These are phyloP conservation scores for Alviniconcha marisindica DNA, from an alignment of 1,140 invertebrate species.

Conservation along the genomic window DNA sequence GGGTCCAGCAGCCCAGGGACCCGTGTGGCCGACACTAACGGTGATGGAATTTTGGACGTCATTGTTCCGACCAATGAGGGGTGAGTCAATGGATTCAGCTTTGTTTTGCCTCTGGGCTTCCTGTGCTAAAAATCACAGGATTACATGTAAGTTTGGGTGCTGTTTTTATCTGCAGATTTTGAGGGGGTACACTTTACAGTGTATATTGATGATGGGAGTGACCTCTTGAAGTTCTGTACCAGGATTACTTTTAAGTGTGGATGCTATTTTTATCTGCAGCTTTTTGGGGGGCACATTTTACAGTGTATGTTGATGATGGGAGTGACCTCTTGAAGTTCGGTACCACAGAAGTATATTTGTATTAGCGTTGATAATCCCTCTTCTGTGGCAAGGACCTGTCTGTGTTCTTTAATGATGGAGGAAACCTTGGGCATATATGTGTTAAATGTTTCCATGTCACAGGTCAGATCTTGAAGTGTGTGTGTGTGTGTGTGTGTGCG, in stretches of 20 bases:
- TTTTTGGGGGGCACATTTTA: too few relatives aligned
- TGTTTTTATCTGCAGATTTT: neutral
- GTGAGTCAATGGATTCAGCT: conserved; percentile 48
- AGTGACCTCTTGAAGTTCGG: too few relatives aligned
- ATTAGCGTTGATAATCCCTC: too few relatives aligned
- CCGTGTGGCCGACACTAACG: conserved; percentile 63
- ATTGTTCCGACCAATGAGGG: conserved; percentile 67
- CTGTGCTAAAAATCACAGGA: neutral
- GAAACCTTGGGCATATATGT: too few relatives aligned
- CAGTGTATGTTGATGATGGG: too few relatives aligned
- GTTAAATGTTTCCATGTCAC: too few relatives aligned
- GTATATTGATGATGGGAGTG: neutral
- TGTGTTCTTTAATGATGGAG: too few relatives aligned
- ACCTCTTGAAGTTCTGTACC: too few relatives aligned
- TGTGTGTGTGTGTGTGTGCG: neutral
- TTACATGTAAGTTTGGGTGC: neutral
- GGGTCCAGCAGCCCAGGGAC: conserved; percentile 64
- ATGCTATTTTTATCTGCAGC: too few relatives aligned
- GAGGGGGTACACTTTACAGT: neutral
- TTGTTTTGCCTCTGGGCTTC: neutral
- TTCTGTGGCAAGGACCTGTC: too few relatives aligned
- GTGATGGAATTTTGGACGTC: conserved; percentile 65
- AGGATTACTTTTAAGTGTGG: too few relatives aligned
- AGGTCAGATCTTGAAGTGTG: neutral
- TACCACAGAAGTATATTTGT: too few relatives aligned